These are phyloP conservation scores for Andrena cerasifolii DNA, from an alignment of 1,140 invertebrate species.

Conservation along the genomic window DNA sequence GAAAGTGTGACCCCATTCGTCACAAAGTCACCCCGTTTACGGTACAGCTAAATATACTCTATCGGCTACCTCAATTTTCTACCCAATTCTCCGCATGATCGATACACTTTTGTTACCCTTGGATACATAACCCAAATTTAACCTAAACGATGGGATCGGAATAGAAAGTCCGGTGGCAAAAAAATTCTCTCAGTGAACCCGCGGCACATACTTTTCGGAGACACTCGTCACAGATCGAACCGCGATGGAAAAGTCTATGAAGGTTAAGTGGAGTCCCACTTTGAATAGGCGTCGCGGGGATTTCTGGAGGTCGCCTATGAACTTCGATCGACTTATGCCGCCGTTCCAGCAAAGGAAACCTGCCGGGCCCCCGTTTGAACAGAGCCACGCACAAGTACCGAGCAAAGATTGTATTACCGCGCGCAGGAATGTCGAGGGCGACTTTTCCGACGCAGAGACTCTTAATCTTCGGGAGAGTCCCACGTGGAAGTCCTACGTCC, in stretches of 20 bases:
- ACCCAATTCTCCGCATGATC: not conserved
- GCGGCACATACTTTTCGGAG: too few species aligned
- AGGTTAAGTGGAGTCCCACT: not conserved
- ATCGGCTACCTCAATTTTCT: not conserved
- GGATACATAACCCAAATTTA: not conserved
- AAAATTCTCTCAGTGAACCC: not conserved
- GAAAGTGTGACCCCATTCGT: too few species aligned
- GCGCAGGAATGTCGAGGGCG: not conserved
- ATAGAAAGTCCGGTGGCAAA: not conserved
- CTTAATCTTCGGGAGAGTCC: too few species aligned
- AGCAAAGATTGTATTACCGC: too few species aligned
- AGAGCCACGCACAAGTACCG: too few species aligned
- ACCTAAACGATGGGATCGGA: not conserved
- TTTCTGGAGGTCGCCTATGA: too few species aligned
- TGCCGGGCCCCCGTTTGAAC: too few species aligned
- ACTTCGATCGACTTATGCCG: not conserved
- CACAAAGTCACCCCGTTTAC: too few species aligned
- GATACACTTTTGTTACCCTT: not conserved
- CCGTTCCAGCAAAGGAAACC: not conserved
- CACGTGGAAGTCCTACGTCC: not conserved
- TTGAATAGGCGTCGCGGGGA: too few species aligned
- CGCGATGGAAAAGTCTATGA: not conserved
- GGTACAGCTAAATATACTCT: too few species aligned
- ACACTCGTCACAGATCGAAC: too few species aligned
- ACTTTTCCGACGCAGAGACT: not conserved